A percentile compares a stretch with the other conserved stretches of the same genome.
Evolutionary conservation across 2,888 invertebrate species (phyloP).

Genomic region (Metellina segmentata): DNA sequence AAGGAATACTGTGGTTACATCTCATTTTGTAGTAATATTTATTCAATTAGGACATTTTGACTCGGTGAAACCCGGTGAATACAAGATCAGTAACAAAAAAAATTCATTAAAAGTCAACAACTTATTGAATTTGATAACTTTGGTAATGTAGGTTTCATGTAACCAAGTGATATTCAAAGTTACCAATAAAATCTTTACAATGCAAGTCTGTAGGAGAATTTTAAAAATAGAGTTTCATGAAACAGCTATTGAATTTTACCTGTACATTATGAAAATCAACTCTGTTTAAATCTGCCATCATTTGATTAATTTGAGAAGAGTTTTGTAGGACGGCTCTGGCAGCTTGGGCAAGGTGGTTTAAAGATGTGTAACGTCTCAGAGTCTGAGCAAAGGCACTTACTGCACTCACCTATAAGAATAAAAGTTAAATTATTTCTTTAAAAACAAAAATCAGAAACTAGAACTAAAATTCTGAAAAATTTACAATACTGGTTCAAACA

Average conservation of each 20-base stretch:
- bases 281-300: constrained; percentile 97
- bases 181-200: neutral
- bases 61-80: too few species aligned
- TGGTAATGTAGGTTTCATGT: neutral
- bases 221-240: constrained; percentile 80
- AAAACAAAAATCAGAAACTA: too few species aligned
- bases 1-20: too few species aligned
- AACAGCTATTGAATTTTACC: neutral
- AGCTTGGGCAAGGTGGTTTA: constrained; percentile 97
- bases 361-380: constrained; percentile 95
- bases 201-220: neutral
- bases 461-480: too few species aligned
- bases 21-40: too few species aligned
- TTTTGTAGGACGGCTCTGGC: constrained; percentile 98
- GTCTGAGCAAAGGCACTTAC: constrained; percentile 97
- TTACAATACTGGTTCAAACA: too few species aligned
- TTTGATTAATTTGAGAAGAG: constrained; percentile 96
- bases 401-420: constrained; percentile 84
- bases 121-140: neutral
- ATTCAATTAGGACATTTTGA: too few species aligned
- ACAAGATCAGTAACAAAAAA: too few species aligned
- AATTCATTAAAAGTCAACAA: too few species aligned
- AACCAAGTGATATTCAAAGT: neutral
- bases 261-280: constrained; percentile 98
- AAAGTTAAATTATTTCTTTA: neutral